phyloP scores from a whole-genome alignment of 2,888 invertebrate species.

The Xestia xanthographa region DNA sequence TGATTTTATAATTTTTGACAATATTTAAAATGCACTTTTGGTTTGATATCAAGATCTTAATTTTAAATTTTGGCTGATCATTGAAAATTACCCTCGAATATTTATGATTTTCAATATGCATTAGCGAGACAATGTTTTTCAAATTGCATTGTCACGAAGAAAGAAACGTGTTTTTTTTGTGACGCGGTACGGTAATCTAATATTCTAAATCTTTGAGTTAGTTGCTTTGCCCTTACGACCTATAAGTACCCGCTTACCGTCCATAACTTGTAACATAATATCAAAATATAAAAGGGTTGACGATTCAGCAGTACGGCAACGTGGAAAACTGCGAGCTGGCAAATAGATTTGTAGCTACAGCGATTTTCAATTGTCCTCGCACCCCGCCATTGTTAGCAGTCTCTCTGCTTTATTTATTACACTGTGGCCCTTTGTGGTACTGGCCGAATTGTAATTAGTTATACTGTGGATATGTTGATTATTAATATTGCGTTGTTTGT shows the following conservation, averaged over 20 bases:
- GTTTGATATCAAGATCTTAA: no score
- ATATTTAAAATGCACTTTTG: no score
- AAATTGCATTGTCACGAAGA: background rate
- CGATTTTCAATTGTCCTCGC: slow-evolving; percentile 68
- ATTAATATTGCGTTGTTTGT: slow-evolving; percentile 14
- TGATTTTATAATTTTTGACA: no score
- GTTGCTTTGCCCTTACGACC: background rate
- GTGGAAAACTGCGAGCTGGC: slow-evolving; percentile 62
- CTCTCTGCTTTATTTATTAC: slow-evolving; percentile 64
- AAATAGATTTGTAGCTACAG: slow-evolving; percentile 69
- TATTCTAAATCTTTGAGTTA: background rate
- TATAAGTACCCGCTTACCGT: background rate
- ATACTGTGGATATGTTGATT: slow-evolving; percentile 30
- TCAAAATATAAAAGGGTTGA: slow-evolving; percentile 56
- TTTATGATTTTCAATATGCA: background rate
- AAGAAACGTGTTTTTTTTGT: background rate
- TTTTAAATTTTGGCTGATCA: no score
- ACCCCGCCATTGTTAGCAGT: slow-evolving; percentile 58
- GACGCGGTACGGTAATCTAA: background rate
- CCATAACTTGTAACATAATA: slow-evolving; percentile 27
- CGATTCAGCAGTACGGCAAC: slow-evolving; percentile 52
- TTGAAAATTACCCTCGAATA: no score
- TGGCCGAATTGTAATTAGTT: slow-evolving; percentile 54
- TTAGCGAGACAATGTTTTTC: background rate
- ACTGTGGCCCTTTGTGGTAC: slow-evolving; percentile 56